Base-by-base conservation (phyloP, 2,888 invertebrate species). In the Pyrrhia umbra region DNA sequence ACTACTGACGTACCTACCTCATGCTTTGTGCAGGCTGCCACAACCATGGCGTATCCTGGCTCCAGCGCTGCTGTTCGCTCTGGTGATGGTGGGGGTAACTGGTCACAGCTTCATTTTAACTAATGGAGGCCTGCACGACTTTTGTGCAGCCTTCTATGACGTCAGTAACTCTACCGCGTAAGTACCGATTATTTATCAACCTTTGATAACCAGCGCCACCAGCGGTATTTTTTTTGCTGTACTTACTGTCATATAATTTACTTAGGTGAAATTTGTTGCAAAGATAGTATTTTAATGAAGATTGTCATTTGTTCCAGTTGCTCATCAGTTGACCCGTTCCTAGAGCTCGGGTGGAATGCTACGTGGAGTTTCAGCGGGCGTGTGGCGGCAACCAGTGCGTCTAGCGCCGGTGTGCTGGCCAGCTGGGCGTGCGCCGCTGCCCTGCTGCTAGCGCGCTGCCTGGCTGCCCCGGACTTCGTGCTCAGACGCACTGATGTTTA, bases 1-100 rank as follows among this genome's bases (percentile, higher is more conserved):
- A n/a, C n/a, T 30, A 13, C 2, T 30, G 13, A 30, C 13, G 3
- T 30, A 13, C 13, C n/a, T 13, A 13, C 13, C 6, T 4, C 15
- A 15, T 18, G 6, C 21, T 10, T 25, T 4, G 59, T 68, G 2
- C 81, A 95, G 94, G 0, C 77, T 95, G 10, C 85, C 85, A 52
- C 85, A 92, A 61, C 94, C 94, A 0, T 94, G 94, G 94, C 89
- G 92, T 3, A 93, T 95, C 46, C 73, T 95, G 56, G 80, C 90
- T 0, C 94, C 94, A 1, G 94, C 95, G 16, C 77, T 94, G 63
- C 9, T 94, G 15, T 93, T 91, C 81, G 82, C 94, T 0, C 68
- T 93, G 52, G 86, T 94, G 64, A 85, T 93, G 87, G 92, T 92
- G 16, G 93, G 88, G 1, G 84, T 94, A 8, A 93, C 93, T 0